These are phyloP conservation scores for Dunckerocampus dactyliophorus DNA, from an alignment of 2,113 vertebrate species.

Conservation along the genomic window DNA sequence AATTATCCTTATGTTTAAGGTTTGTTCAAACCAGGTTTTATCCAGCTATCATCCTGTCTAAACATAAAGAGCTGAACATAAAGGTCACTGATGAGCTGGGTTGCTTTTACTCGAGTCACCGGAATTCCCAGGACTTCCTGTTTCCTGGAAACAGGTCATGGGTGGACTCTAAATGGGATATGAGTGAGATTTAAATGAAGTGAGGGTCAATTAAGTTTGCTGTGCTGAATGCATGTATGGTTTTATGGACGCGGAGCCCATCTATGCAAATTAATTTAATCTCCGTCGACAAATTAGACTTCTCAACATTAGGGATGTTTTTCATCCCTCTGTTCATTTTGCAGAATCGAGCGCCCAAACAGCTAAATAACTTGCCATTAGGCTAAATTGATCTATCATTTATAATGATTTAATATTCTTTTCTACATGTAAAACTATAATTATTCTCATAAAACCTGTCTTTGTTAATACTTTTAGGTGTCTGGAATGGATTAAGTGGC, in stretches of 20 bases:
- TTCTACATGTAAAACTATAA: no score
- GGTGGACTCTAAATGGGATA: slow-evolving; percentile 15
- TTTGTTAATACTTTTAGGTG: no score
- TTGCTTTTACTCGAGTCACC: slow-evolving; percentile 17
- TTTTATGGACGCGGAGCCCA: slow-evolving; percentile 25
- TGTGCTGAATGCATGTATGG: slow-evolving; percentile 9
- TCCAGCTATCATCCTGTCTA: slow-evolving; percentile 6
- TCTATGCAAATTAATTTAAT: slow-evolving; percentile 43
- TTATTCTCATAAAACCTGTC: no score
- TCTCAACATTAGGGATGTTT: slow-evolving; percentile 2
- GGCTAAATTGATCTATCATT: no score
- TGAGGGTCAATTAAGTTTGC: slow-evolving; percentile 36
- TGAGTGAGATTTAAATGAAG: slow-evolving; percentile 29
- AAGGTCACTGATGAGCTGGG: slow-evolving; percentile 5
- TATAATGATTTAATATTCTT: no score
- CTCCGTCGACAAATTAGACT: slow-evolving; percentile 16
- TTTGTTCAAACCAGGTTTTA: neutral
- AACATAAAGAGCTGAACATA: slow-evolving; percentile 18
- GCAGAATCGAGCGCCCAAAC: no score
- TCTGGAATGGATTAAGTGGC: no score
- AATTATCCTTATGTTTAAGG: neutral
- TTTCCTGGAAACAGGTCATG: slow-evolving; percentile 27
- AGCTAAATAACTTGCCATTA: no score
- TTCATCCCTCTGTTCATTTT: no score
- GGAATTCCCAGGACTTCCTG: slow-evolving; percentile 9